Base-by-base conservation (phyloP, 2,888 invertebrate genomes). In the Spodoptera exigua region DNA sequence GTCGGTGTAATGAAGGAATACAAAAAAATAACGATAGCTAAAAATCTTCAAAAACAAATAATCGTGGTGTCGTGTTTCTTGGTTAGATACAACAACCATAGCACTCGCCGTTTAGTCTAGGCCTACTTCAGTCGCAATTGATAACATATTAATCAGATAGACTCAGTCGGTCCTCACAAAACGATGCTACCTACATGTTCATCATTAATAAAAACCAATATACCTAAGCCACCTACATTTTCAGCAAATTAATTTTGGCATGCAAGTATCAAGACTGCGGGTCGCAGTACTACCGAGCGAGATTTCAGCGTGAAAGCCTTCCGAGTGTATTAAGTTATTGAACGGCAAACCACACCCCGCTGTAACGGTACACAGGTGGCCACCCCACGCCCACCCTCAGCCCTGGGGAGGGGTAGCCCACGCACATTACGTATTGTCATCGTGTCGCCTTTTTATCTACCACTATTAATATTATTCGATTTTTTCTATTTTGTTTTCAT, bases 321-420 rank as follows among this genome's bases (percentile, higher is more conserved):
- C 89, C 91, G 89, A 91, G 91, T 90, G 94, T 94, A 94, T 94
- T 93, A 94, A 93, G 93, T 94, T 94, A 94, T 94, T 91, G 94
- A 94, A 94, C 94, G 93, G 94, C 94, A 94, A 94, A 94, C 93
- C 94, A 94, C 94, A 94, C 94, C 94, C 94, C 87, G 83, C 88
- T 91, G 92, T 91, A 90, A 91, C 90, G 87, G 85, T 88, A 88
- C 88, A 89, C 88, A 87, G 88, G 85, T 85, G 82, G 84, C 87
- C 79, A 48, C 83, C 76, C 70, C 67, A 73, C 69, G 74, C 74
- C 70, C 71, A 59, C 70, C 61, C 74, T 78, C 65, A 63, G 54
- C 57, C 32, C 60, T 68, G 77, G 84, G 81, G 85, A 81, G 85
- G 62, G 83, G 85, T 85, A 81, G 80, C 77, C 80, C 81, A 78